Base-by-base conservation (phyloP, 2,113 vertebrate genomes). In the Tichodroma muraria region DNA sequence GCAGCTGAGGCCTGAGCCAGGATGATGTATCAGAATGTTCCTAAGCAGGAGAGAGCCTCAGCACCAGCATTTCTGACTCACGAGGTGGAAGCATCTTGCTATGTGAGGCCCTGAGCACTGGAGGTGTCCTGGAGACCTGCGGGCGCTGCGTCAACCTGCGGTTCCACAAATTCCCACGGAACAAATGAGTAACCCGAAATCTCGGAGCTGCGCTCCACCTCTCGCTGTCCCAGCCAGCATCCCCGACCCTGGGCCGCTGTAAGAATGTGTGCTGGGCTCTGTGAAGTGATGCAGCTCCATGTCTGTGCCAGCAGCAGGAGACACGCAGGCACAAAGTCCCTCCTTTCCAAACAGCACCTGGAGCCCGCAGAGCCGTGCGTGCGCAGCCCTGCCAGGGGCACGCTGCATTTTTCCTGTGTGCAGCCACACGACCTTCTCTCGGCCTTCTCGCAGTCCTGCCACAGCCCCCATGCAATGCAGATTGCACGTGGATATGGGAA, bases 81-180 rank as follows among this genome's bases (percentile, higher is more conserved):
- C 0, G 2, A 75, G 49, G 21, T 84, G 35, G 52, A 27, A 92
- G 7, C 27, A 35, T 24, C 33, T 31, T 23, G 57, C 54, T 10
- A 28, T 1, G 3, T 10, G 16, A 47, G 64, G 42, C 63, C 31
- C 45, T 21, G 68, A 53, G n/a, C 19, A 0, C 6, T 9, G 69
- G 52, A 59, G 56, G 23, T 21, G 50, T 69, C 60, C 4, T 2
- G 80, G 71, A n/a, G 83, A 35, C 40, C 17, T 4, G 11, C 0
- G 0, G 63, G 10, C 0, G 0, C 70, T 2, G 4, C 1, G 0
- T 37, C 65, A 45, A 93, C 59, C 77, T 52, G 35, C 0, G 0
- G n/a, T 59, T 91, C 61, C 17, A 2, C 13, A 2, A 8, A 33
- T 16, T 28, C 63, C 54, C 40, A 1, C 1, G 0, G 63, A 54